Conservation (phyloP, 2,888 invertebrate species). For the Rhagophthalmus giganteus region DNA sequence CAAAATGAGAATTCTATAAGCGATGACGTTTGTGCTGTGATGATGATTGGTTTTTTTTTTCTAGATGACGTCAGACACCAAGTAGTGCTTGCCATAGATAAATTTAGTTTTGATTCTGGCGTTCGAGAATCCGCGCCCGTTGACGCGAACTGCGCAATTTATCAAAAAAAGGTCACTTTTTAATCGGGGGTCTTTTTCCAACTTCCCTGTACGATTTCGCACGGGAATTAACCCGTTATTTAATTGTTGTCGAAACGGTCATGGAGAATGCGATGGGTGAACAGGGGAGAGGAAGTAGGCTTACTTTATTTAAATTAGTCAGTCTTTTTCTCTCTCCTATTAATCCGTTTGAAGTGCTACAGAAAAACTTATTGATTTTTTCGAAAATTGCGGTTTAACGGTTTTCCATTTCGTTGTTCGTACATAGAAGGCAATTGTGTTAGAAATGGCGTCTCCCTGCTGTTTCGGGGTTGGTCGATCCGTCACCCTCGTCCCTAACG, state of each 20-base stretch:
- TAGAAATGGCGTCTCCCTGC: constrained; percentile 32
- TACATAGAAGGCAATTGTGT: neutral
- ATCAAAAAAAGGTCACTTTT: constrained; percentile 4
- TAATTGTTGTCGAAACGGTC: no score
- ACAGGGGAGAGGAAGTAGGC: constrained; percentile 70
- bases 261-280: constrained; percentile 38
- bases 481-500: constrained; percentile 30
- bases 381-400: no score
- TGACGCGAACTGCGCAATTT: constrained; percentile 20
- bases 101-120: constrained; percentile 4
- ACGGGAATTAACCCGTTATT: no score
- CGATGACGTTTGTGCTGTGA: no score
- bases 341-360: constrained; percentile 41
- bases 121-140: constrained; percentile 9
- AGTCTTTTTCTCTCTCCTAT: constrained; percentile 84
- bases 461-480: constrained; percentile 32
- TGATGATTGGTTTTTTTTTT: constrained; percentile 11
- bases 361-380: no score
- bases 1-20: no score
- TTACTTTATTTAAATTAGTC: constrained; percentile 65
- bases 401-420: neutral
- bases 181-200: constrained; percentile 2
- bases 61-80: constrained; percentile 16
- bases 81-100: constrained; percentile 11
- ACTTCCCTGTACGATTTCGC: neutral